A percentile compares a stretch with the other conserved stretches of the same genome.
phyloP scores from a whole-genome alignment of 1,140 invertebrate genomes.

The Conus ventricosus region DNA sequence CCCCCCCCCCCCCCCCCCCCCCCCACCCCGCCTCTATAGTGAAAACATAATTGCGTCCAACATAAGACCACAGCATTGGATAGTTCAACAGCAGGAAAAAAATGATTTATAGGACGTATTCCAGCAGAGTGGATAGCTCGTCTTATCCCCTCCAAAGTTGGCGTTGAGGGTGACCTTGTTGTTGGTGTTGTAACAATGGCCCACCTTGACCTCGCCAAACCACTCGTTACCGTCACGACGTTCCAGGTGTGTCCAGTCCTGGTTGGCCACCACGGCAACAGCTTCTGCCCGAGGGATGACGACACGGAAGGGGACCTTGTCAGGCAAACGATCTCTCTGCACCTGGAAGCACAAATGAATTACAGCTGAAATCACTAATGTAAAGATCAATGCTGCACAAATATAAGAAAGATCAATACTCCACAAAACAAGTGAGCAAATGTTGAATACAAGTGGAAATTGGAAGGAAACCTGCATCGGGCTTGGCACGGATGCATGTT shows the following conservation, averaged over 20 bases:
- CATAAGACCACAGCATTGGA: background rate
- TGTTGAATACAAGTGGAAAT: background rate
- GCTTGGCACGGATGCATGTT: too few relatives aligned
- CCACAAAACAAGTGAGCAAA: background rate
- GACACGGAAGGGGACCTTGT: slow-evolving; percentile 63
- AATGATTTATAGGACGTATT: slow-evolving; percentile 64
- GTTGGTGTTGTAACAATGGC: slow-evolving; percentile 56
- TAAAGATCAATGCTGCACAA: background rate
- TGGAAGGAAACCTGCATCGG: too few relatives aligned
- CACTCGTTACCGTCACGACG: slow-evolving; percentile 60
- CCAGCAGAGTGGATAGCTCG: slow-evolving; percentile 72
- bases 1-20: background rate
- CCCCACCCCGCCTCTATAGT: background rate
- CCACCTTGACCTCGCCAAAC: slow-evolving; percentile 61
- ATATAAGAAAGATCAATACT: background rate
- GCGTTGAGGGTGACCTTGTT: slow-evolving; percentile 69
- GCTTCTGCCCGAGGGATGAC: slow-evolving; percentile 67
- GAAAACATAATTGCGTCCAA: background rate
- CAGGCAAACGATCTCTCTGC: slow-evolving; percentile 46
- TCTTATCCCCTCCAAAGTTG: slow-evolving; percentile 69
- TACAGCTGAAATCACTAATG: background rate
- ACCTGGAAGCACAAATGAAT: slow-evolving; percentile 21
- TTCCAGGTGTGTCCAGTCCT: slow-evolving; percentile 72
- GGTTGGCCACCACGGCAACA: slow-evolving; percentile 70
- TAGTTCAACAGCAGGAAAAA: background rate